A percentile compares a stretch with the other conserved stretches of the same genome.
Conservation (phyloP, 2,888 invertebrate species). For the Dioctria rufipes region DNA sequence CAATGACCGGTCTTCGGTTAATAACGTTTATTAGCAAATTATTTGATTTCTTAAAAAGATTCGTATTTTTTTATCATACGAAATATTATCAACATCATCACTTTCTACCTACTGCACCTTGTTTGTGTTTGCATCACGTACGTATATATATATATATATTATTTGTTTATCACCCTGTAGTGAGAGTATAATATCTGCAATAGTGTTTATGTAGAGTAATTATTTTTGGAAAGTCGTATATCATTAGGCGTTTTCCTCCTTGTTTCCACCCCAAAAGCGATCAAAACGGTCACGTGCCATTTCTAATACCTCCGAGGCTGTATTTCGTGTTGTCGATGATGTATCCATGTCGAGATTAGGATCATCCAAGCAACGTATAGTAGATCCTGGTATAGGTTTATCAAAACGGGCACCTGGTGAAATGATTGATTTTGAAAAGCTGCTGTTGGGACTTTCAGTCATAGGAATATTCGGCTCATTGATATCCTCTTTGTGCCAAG, state of each 20-base stretch:
- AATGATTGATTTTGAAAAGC: slow-evolving; percentile 64
- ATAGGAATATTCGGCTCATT: slow-evolving; percentile 60
- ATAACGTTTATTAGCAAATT: no score
- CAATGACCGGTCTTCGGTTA: no score
- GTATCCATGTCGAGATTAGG: slow-evolving; percentile 72
- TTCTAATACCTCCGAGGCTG: slow-evolving; percentile 83
- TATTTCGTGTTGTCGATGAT: slow-evolving; percentile 57
- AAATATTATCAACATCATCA: no score
- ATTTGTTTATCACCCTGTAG: slow-evolving; percentile 35
- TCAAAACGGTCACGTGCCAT: slow-evolving; percentile 88
- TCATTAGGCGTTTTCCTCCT: slow-evolving; percentile 73
- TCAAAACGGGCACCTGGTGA: slow-evolving; percentile 61
- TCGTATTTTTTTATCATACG: no score
- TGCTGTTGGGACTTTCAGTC: slow-evolving; percentile 66
- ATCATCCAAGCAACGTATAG: slow-evolving; percentile 74
- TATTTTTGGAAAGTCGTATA: slow-evolving; percentile 62
- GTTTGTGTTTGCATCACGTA: no score
- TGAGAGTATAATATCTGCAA: slow-evolving; percentile 29
- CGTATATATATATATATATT: neutral
- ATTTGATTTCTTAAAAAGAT: no score
- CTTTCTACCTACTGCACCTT: no score
- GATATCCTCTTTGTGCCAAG: slow-evolving; percentile 64
- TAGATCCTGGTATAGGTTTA: slow-evolving; percentile 72
- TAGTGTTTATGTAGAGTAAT: slow-evolving; percentile 6
- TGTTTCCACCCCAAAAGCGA: slow-evolving; percentile 86